Evolutionary conservation across 2,888 invertebrate genomes (phyloP).

Genomic region (Chaetogeoica ovagalla): DNA sequence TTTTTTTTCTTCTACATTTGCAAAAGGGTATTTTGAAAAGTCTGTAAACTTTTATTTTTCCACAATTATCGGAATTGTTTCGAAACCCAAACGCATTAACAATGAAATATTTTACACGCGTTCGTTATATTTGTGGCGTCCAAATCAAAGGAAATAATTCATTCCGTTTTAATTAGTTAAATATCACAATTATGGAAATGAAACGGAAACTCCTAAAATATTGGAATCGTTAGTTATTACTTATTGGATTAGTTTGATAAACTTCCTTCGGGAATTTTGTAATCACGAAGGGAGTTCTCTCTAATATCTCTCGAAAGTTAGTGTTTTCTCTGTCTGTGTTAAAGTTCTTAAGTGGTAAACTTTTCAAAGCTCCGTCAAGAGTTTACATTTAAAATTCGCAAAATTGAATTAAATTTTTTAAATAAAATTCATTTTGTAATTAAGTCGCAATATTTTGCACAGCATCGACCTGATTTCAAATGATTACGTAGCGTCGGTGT

Average conservation of each 20-base stretch:
- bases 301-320: conserved; percentile 49
- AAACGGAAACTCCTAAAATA: conserved; percentile 46
- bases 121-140: conserved; percentile 21
- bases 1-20: background rate
- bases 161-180: conserved; percentile 29
- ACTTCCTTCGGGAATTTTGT: conserved; percentile 46
- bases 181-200: conserved; percentile 49
- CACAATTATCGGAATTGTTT: conserved; percentile 17
- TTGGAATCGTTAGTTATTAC: conserved; percentile 43
- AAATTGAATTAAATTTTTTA: conserved; percentile 36
- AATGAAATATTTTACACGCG: conserved; percentile 13
- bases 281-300: conserved; percentile 46
- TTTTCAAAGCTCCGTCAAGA: conserved; percentile 37
- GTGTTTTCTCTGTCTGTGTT: conserved; percentile 31
- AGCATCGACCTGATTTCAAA: conserved; percentile 6
- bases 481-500: background rate
- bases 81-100: conserved; percentile 24
- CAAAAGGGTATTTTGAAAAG: background rate
- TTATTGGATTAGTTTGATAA: conserved; percentile 47
- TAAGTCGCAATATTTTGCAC: background rate
- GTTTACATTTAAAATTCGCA: conserved; percentile 35
- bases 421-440: conserved; percentile 17
- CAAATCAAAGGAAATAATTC: conserved; percentile 43
- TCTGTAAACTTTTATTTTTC: conserved; percentile 18
- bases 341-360: conserved; percentile 43